These are phyloP conservation scores for Sparus aurata DNA, from an alignment of 2,797 vertebrate genomes.

Conservation along the genomic window DNA sequence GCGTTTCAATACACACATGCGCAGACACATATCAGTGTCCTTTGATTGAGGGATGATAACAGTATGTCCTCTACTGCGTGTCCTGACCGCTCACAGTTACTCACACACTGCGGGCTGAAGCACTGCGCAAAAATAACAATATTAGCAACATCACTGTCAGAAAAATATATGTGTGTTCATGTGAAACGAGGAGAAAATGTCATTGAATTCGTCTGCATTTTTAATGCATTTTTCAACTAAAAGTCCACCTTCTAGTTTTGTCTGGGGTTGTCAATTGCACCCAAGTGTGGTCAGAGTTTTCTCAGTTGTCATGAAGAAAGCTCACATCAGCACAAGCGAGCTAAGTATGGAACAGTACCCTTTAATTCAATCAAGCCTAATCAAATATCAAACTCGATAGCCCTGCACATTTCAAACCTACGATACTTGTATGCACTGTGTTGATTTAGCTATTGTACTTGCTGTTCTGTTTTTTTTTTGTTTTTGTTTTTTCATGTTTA, in stretches of 20 bases:
- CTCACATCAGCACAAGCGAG: not conserved
- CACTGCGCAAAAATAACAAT: not conserved
- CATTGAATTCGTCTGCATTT: not conserved
- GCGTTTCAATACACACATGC: not conserved
- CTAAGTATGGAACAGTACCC: not conserved
- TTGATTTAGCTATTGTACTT: too few relatives aligned
- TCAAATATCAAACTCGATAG: too few relatives aligned
- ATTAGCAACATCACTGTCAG: not conserved
- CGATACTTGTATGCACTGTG: too few relatives aligned
- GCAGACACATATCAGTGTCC: not conserved
- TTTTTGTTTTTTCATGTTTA: too few relatives aligned
- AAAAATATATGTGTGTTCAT: not conserved
- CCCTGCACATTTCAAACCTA: too few relatives aligned
- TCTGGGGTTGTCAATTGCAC: not conserved
- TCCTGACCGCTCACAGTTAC: conserved; percentile 24
- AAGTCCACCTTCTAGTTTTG: conserved; percentile 1
- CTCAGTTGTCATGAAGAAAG: conserved; percentile 23
- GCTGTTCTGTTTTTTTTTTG: too few relatives aligned
- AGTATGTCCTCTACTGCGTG: conserved; percentile 16
- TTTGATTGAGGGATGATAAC: not conserved
- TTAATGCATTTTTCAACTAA: not conserved
- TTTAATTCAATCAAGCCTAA: too few relatives aligned
- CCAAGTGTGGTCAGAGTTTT: not conserved
- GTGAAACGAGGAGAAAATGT: not conserved
- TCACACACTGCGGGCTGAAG: conserved; percentile 14